These are phyloP conservation scores for Drosophila repletoides DNA, from an alignment of 1,140 invertebrate genomes.

Conservation along the genomic window DNA sequence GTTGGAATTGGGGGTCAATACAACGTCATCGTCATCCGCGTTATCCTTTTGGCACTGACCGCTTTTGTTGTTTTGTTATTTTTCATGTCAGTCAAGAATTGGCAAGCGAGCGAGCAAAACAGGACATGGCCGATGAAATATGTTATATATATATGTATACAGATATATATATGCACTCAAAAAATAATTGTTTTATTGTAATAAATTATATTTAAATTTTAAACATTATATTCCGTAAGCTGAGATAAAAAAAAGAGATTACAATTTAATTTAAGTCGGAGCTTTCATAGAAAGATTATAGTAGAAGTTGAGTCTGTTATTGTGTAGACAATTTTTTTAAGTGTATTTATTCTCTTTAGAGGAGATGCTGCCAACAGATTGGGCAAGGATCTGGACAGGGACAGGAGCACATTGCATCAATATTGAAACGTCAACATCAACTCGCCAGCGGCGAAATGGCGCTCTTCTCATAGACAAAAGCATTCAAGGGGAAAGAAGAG, in stretches of 20 bases:
- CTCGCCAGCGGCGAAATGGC: constrained; percentile 73
- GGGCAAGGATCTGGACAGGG: constrained; percentile 22
- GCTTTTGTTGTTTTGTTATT: constrained; percentile 78
- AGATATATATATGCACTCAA: too few species aligned
- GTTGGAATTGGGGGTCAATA: neutral
- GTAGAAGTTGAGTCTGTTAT: too few species aligned
- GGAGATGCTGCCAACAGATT: constrained; percentile 1
- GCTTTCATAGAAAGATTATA: too few species aligned
- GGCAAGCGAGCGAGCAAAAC: constrained; percentile 59
- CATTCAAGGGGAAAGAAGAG: neutral
- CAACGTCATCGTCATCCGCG: constrained; percentile 43
- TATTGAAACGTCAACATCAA: constrained; percentile 81
- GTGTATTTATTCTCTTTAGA: too few species aligned
- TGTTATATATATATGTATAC: constrained; percentile 44
- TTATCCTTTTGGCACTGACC: constrained; percentile 72
- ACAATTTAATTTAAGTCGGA: too few species aligned
- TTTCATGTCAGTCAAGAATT: constrained; percentile 80
- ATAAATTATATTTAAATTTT: too few species aligned
- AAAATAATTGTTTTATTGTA: too few species aligned
- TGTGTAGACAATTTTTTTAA: too few species aligned
- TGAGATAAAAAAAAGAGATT: too few species aligned
- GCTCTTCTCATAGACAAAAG: constrained; percentile 48
- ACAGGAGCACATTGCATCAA: constrained; percentile 71
- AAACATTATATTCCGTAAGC: too few species aligned
- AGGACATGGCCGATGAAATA: constrained; percentile 73